A percentile compares a stretch with the other conserved stretches of the same genome.
phyloP scores from a whole-genome alignment of 2,113 vertebrate species.

The Serinus canaria region DNA sequence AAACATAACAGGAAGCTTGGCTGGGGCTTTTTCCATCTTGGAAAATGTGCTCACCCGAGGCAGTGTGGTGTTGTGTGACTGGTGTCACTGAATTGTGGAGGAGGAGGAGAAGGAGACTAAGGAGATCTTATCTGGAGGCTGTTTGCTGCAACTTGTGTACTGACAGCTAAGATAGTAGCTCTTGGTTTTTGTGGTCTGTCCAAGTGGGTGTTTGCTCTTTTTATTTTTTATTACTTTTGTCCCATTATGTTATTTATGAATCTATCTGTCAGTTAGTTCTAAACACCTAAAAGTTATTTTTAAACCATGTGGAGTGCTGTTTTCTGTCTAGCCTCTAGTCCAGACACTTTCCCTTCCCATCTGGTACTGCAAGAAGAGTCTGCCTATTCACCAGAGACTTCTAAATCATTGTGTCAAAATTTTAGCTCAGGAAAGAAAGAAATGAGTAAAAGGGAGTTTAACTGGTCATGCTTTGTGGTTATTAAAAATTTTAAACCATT shows the following conservation, averaged over 20 bases:
- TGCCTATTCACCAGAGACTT: not conserved
- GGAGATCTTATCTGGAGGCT: not conserved
- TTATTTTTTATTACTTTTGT: not conserved
- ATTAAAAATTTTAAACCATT: not conserved
- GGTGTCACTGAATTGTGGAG: not conserved
- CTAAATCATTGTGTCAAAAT: not conserved
- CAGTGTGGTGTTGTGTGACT: not conserved
- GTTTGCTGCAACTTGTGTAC: not conserved
- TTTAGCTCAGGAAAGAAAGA: not conserved
- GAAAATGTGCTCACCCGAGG: not conserved
- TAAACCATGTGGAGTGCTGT: not conserved
- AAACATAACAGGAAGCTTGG: not conserved
- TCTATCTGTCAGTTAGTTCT: not conserved
- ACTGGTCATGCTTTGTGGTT: not conserved
- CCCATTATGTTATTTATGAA: not conserved
- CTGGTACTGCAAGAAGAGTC: not conserved
- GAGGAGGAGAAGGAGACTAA: not conserved
- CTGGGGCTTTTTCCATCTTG: not conserved
- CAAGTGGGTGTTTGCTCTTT: not conserved
- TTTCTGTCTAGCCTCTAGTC: not conserved
- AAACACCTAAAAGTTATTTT: not conserved
- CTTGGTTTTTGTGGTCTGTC: not conserved
- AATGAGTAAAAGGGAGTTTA: not conserved
- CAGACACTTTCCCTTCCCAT: not conserved
- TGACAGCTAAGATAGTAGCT: not conserved